These are phyloP conservation scores for Pungitius pungitius DNA, from an alignment of 2,113 vertebrate species.

Conservation along the genomic window DNA sequence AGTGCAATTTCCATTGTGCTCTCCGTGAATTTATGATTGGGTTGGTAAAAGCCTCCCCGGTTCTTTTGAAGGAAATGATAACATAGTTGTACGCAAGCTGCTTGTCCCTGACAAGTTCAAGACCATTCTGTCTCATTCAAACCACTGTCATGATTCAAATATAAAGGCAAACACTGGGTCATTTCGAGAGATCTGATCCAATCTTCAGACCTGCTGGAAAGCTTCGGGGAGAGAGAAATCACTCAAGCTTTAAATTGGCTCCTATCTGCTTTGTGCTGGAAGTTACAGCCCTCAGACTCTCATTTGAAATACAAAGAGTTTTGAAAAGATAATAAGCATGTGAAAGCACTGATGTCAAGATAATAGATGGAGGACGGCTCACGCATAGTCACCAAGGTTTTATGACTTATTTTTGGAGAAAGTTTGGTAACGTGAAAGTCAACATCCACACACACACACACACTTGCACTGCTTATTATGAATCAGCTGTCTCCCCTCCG, in stretches of 20 bases:
- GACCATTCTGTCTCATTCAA: constrained; percentile 42
- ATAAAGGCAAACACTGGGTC: constrained; percentile 32
- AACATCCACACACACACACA: not conserved
- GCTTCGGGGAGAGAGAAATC: constrained; percentile 54
- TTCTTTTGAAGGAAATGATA: constrained; percentile 12
- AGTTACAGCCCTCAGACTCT: constrained; percentile 38
- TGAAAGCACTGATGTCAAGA: constrained; percentile 50
- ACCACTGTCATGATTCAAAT: constrained; percentile 38
- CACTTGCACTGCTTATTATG: not conserved
- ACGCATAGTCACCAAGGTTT: constrained; percentile 37
- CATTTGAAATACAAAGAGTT: constrained; percentile 60
- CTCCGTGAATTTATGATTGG: constrained; percentile 2
- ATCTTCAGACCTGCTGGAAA: constrained; percentile 34
- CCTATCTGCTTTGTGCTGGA: constrained; percentile 38
- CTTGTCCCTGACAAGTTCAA: constrained; percentile 11
- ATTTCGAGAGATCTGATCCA: constrained; percentile 49
- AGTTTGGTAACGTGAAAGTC: constrained; percentile 35
- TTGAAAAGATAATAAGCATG: constrained; percentile 47
- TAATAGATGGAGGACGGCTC: constrained; percentile 35
- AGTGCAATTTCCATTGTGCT: constrained; percentile 6
- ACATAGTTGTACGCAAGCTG: not conserved
- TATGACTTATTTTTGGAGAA: constrained; percentile 16
- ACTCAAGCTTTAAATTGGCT: constrained; percentile 62
- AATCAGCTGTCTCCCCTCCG: not conserved
- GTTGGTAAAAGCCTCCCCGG: constrained; percentile 8